A percentile compares a stretch with the other conserved stretches of the same genome.
phyloP scores from a whole-genome alignment of 2,888 invertebrate species.

The Gasteruption jaculator region DNA sequence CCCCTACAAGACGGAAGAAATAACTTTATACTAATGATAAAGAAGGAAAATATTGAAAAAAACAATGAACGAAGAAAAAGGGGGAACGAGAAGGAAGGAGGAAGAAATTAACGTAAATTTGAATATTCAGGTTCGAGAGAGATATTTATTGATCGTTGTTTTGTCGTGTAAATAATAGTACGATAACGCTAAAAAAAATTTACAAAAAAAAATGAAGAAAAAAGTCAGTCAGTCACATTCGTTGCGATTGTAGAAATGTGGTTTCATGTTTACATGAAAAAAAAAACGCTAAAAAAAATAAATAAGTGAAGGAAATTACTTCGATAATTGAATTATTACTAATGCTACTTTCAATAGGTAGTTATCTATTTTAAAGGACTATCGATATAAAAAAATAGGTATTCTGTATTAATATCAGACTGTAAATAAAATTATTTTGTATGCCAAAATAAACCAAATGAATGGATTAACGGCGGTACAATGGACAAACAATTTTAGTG shows the following conservation, averaged over 20 bases:
- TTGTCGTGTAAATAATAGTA: slow-evolving; percentile 34
- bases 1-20: no score
- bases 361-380: slow-evolving; percentile 36
- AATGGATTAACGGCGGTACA: slow-evolving; percentile 24
- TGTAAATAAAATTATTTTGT: slow-evolving; percentile 51
- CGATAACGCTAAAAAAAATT: no score
- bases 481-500: no score
- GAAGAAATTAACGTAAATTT: slow-evolving; percentile 18
- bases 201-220: no score
- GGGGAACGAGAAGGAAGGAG: slow-evolving; percentile 5
- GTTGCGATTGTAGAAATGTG: no score
- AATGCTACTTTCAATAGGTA: no score
- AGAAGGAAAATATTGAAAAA: background rate
- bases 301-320: no score
- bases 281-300: no score
- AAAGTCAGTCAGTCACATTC: no score
- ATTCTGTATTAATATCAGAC: slow-evolving; percentile 42
- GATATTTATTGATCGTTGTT: slow-evolving; percentile 35
- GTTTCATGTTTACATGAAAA: no score
- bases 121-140: slow-evolving; percentile 23
- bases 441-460: slow-evolving; percentile 50
- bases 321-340: slow-evolving; percentile 33
- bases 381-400: slow-evolving; percentile 31
- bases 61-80: slow-evolving; percentile 9
- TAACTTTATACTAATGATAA: no score